Evolutionary conservation across 2,797 vertebrate genomes (phyloP), one percentile per base, ranked within the genome.

Genomic region (Propithecus perrieri): DNA sequence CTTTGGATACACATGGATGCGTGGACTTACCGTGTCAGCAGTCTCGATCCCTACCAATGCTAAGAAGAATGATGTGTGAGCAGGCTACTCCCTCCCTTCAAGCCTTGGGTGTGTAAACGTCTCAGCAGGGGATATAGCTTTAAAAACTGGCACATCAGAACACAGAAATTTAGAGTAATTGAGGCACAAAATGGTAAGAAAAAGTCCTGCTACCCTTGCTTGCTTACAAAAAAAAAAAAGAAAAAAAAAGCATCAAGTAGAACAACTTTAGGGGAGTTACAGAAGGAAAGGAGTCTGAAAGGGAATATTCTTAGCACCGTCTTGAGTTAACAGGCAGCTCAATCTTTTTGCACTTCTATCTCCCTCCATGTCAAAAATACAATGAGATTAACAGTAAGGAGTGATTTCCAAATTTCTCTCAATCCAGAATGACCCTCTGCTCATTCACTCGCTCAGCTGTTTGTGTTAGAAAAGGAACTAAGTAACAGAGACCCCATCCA

Each of bases 21-120:
- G 94, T 97, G 98, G 97, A 98, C 94, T 97, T 97, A 96, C 97
- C 95, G 79, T 96, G 96, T 98, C 97, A 97, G 96, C 93, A 96
- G 94, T 85, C 84, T 97, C 96, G 97, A 97, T 97, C 97, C 38
- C 9, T 10, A 81, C 95, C 98, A 96, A 97, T 84, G 94, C 98
- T 97, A 97, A 96, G 96, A 97, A 98, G 97, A 97, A 97, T 97
- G 95, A 85, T 98, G 96, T 97, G 96, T 98, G 97, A 98, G 97
- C 96, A 97, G 98, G 97, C 97, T 97, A 96, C 92, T 94, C 94
- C 98, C 97, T 97, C 89, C 92, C 91, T 97, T 92, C 92, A 75
- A 97, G 98, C 87, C 93, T 97, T 98, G 98, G 97, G 95, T 97
- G 95, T 95, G 96, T 97, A 97, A 97, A 97, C 92, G 97, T 97